These are phyloP conservation scores for Xyrichtys novacula DNA, from an alignment of 2,797 vertebrate genomes.

Conservation along the genomic window DNA sequence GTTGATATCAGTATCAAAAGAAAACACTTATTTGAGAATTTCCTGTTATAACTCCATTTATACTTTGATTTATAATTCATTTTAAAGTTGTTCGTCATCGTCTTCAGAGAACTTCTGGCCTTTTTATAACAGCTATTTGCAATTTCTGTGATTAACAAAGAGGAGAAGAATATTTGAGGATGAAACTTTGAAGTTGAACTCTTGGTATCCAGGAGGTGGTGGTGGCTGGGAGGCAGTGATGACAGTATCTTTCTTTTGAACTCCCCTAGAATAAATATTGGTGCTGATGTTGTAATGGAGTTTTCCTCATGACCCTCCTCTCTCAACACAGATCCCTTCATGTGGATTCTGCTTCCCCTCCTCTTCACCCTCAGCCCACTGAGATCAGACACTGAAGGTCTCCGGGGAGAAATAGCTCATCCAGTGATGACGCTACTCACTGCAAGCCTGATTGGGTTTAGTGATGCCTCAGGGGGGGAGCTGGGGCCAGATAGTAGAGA, in stretches of 20 bases:
- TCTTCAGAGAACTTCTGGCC: not conserved
- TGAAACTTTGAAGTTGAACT: constrained; percentile 50
- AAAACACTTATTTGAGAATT: no score
- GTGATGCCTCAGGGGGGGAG: constrained; percentile 65
- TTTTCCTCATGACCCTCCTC: constrained; percentile 67
- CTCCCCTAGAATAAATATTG: constrained; percentile 77
- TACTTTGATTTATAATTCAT: constrained; percentile 7
- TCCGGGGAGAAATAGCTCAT: constrained; percentile 78
- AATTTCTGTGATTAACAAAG: not conserved
- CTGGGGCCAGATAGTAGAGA: constrained; percentile 65
- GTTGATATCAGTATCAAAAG: no score
- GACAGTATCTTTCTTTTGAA: constrained; percentile 66
- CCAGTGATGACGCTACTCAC: constrained; percentile 74
- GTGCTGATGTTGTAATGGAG: constrained; percentile 75
- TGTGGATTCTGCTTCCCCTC: constrained; percentile 62
- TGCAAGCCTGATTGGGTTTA: constrained; percentile 78
- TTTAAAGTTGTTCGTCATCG: not conserved
- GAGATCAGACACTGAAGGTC: constrained; percentile 64
- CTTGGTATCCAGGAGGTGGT: constrained; percentile 34
- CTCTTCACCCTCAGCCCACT: constrained; percentile 46
- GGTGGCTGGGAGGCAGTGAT: constrained; percentile 24
- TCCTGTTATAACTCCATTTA: no score
- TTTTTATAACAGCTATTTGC: not conserved
- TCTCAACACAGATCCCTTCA: constrained; percentile 56
- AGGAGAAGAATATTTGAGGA: constrained; percentile 5